These are phyloP conservation scores for Pachymerium ferrugineum DNA, from an alignment of 2,888 invertebrate species.

Conservation along the genomic window DNA sequence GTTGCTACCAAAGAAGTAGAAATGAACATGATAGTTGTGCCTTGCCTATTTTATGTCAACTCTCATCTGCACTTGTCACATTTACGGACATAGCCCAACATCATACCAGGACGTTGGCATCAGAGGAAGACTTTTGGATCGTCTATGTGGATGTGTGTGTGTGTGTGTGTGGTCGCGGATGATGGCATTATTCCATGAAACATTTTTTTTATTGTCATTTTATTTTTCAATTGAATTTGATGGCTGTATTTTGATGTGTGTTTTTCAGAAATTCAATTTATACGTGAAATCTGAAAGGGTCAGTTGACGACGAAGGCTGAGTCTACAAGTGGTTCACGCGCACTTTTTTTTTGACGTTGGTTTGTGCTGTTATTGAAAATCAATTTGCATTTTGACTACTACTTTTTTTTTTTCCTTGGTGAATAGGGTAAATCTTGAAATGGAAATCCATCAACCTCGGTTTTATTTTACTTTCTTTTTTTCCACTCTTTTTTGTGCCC, in stretches of 20 bases:
- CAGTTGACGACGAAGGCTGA: background rate
- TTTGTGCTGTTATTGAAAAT: background rate
- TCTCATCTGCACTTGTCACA: background rate
- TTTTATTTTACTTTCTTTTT: no score
- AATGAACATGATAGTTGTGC: conserved; percentile 8
- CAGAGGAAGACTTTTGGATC: background rate
- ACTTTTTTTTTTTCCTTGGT: no score
- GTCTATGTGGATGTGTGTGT: no score
- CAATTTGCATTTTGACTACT: background rate
- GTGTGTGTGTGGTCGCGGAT: background rate
- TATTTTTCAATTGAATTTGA: background rate
- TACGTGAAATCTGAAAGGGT: background rate
- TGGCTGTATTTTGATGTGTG: background rate
- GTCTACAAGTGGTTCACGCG: background rate
- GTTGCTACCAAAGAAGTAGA: background rate
- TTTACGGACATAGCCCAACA: background rate
- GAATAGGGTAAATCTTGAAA: no score
- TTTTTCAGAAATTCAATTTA: background rate
- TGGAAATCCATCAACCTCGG: no score
- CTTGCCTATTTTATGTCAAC: conserved; percentile 8
- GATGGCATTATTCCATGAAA: background rate
- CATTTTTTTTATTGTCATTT: background rate
- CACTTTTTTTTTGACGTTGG: background rate
- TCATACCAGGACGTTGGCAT: background rate
- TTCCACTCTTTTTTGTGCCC: no score